Base-by-base conservation (phyloP, 2,888 invertebrate genomes). In the Sinotaia quadrata region DNA sequence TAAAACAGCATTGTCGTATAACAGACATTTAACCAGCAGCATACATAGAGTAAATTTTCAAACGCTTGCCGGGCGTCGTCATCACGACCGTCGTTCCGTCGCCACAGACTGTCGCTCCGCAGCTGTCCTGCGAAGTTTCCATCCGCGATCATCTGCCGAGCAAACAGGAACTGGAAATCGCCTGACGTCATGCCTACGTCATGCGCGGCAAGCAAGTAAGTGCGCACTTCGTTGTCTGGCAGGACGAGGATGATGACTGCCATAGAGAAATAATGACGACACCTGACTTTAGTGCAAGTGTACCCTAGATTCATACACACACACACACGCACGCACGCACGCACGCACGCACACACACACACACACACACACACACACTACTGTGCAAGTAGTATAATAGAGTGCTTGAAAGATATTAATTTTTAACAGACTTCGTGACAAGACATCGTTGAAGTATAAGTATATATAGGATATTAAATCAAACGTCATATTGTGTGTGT, bases 151-250 rank as follows among this genome's bases (percentile, higher is more conserved):
- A 68, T 78, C 60, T 74, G 77, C 29, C 75, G 81, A 15, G 80
- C 75, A 71, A 72, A 85, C 54, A 83, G 75, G 70, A 84, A 85
- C 73, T 85, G 84, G 73, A 78, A 86, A 29, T 84, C 83, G 7
- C 86, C 86, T 5, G 69, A 62, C 18, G 81, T 76, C 85, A 86
- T 85, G 2, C 81, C 80, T 33, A 81, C 69, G 24, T 75, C 77
- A 37, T 80, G 69, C 10, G 84, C 83, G 12, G 77, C 61, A 57
- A 86, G 68, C 79, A 86, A 77, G 69, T 81, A 82, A 5, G 74
- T 68, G 2, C 86, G 75, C 1, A 84, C 57, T 24, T 83, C 81
- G 10, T 71, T 67, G 31, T 76, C 76, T 21, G 85, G 84, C 7
- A 80, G 75, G 7, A 82, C 68, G 31, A 86, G 62, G 15, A 83